These are phyloP conservation scores for Columba livia DNA, from an alignment of 2,113 vertebrate genomes.

Conservation along the genomic window DNA sequence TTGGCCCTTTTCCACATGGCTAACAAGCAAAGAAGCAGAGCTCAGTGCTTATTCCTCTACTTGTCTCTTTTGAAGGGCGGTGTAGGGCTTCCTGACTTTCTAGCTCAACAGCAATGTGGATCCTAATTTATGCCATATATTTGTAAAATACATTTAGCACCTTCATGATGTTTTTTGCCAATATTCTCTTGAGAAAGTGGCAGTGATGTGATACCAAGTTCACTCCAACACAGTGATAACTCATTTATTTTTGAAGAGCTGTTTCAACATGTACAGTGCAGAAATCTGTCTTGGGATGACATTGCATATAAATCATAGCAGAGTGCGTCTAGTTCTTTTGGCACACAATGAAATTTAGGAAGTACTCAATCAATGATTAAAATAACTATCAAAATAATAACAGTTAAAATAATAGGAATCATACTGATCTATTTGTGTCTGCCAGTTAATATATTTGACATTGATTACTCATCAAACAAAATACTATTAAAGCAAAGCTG, in stretches of 20 bases:
- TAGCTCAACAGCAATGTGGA: not conserved
- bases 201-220: not conserved
- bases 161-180: not conserved
- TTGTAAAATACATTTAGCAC: not conserved
- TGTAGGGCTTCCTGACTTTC: not conserved
- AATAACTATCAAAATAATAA: slow-evolving; percentile 30
- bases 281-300: slow-evolving; percentile 17
- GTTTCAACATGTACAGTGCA: not conserved
- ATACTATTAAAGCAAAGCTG: not conserved
- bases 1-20: not conserved
- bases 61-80: not conserved
- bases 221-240: not conserved
- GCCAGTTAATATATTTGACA: slow-evolving; percentile 1
- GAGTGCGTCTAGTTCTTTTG: not conserved
- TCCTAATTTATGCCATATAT: slow-evolving; percentile 9
- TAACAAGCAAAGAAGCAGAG: not conserved
- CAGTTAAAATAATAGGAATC: slow-evolving; percentile 5
- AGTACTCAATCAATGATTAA: slow-evolving; percentile 32
- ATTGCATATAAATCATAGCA: slow-evolving; percentile 1
- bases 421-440: slow-evolving; percentile 17
- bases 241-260: slow-evolving; percentile 32
- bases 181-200: not conserved
- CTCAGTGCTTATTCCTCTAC: not conserved
- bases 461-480: slow-evolving; percentile 26
- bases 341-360: not conserved